These are phyloP conservation scores for Piaya cayana DNA, from an alignment of 2,113 vertebrate species.

Conservation along the genomic window DNA sequence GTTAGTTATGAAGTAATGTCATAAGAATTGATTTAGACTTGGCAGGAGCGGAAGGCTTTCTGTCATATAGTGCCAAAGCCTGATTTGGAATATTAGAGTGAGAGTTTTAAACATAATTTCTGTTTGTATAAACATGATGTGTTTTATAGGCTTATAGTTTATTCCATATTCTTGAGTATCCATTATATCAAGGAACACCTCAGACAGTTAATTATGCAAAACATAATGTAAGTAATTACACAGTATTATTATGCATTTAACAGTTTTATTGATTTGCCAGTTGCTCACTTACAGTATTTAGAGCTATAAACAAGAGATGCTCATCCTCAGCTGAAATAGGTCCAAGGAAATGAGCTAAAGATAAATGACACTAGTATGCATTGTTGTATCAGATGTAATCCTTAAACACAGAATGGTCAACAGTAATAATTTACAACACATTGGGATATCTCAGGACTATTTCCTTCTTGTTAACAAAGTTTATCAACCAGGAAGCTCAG, in stretches of 20 bases:
- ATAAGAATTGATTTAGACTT: constrained; percentile 94
- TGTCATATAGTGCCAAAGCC: constrained; percentile 56
- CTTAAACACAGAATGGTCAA: constrained; percentile 55
- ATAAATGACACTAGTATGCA: constrained; percentile 62
- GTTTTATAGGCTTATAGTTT: constrained; percentile 73
- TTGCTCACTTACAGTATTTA: constrained; percentile 72
- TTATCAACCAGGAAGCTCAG: constrained; percentile 55
- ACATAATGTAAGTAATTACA: constrained; percentile 77
- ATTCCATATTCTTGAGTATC: constrained; percentile 53
- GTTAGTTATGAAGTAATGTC: constrained; percentile 91
- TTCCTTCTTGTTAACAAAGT: constrained; percentile 59
- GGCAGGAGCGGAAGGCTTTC: constrained; percentile 64
- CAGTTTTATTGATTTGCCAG: constrained; percentile 79
- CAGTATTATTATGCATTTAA: constrained; percentile 78
- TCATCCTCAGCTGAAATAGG: constrained; percentile 67
- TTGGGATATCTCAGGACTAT: constrained; percentile 41
- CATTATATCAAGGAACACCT: constrained; percentile 72
- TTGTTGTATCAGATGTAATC: constrained; percentile 68
- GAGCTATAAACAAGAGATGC: constrained; percentile 74
- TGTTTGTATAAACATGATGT: constrained; percentile 58
- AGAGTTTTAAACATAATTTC: constrained; percentile 68
- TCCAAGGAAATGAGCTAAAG: constrained; percentile 76
- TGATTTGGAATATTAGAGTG: constrained; percentile 60
- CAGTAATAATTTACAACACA: constrained; percentile 41
- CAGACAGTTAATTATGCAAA: constrained; percentile 81